Evolutionary conservation across 2,888 invertebrate species (phyloP).

Genomic region (Sinotaia quadrata): DNA sequence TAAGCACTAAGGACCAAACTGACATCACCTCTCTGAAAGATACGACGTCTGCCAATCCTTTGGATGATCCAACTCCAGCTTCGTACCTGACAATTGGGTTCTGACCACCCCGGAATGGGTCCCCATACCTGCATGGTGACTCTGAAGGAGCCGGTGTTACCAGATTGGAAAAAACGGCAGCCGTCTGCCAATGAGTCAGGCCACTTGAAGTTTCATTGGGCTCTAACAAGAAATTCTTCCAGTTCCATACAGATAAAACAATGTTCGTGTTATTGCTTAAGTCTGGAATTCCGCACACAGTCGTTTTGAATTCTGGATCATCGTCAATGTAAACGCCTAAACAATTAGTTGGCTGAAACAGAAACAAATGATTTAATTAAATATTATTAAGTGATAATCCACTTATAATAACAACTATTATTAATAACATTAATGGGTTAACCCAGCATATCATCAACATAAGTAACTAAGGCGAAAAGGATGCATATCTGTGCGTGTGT

Average conservation of each 20-base stretch:
- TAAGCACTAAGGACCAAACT: too few relatives aligned
- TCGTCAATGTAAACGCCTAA: slow-evolving; percentile 42
- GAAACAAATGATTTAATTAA: too few relatives aligned
- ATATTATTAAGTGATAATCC: too few relatives aligned
- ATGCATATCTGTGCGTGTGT: too few relatives aligned
- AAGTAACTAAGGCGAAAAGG: too few relatives aligned
- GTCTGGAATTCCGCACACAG: slow-evolving; percentile 47
- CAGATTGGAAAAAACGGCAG: slow-evolving; percentile 28
- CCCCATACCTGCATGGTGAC: slow-evolving; percentile 48
- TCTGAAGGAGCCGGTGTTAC: slow-evolving; percentile 44
- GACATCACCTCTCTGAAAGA: slow-evolving; percentile 20
- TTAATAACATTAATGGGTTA: too few relatives aligned
- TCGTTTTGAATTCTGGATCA: slow-evolving; percentile 1
- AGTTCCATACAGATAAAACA: slow-evolving; percentile 47
- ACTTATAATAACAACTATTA: too few relatives aligned
- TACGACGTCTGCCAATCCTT: slow-evolving; percentile 32
- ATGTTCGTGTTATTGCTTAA: slow-evolving; percentile 41
- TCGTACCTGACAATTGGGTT: slow-evolving; percentile 50
- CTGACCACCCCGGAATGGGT: slow-evolving; percentile 46
- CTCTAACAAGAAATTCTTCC: slow-evolving; percentile 45
- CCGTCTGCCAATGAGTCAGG: slow-evolving; percentile 10
- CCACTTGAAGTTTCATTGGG: not conserved
- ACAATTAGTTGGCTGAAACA: slow-evolving; percentile 46
- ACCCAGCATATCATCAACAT: too few relatives aligned
- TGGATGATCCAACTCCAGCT: slow-evolving; percentile 44